Evolutionary conservation across 2,113 vertebrate genomes (phyloP), one percentile per base, ranked within the genome.

Genomic region (Grammomys dolichurus): DNA sequence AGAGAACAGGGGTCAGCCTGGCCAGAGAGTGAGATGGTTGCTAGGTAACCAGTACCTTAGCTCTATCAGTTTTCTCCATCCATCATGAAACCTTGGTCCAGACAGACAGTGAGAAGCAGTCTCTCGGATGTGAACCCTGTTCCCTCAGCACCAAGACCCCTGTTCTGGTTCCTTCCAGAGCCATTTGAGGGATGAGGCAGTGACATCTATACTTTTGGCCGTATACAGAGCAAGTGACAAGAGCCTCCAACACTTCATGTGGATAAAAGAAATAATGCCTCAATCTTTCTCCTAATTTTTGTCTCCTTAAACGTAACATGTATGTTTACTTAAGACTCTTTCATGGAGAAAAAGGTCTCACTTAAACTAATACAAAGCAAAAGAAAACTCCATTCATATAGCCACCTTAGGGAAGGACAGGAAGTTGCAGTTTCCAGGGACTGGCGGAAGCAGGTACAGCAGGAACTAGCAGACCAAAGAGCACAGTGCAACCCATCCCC

Each of bases 261-360:
- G 46, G 65, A 85, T 84, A 33, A 67, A 51, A 51, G 31, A 75
- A 78, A 2, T 54, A 54, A 75, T 69, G 17, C 40, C 82, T 14
- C 60, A 89, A 86, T 22, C 10, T 22, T 26, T 48, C 26, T 78
- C 76, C 6, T 33, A 76, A 26, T 11, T 73, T 69, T 91, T 95
- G 67, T 91, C 70, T 56, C 78, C 40, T 93, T 69, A 78, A 43
- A 22, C 67, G 26, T 43, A 70, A 89, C 8, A 33, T 89, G 8
- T 90, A 11, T 76, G 26, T 80, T 90, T 94, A 78, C 76, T 76
- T 90, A 81, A 85, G 63, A 80, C 22, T 90, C 63, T 67, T 81
- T 40, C 56, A 26, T 4, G 76, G 58, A 91, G 58, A 85, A 75
- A 87, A 33, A 8, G 51, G 51, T 51, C 75, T 54, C 54, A 51